Evolutionary conservation across 2,797 vertebrate genomes (phyloP), one percentile per base, ranked within the genome.

Genomic region (Centropyge bicolor): DNA sequence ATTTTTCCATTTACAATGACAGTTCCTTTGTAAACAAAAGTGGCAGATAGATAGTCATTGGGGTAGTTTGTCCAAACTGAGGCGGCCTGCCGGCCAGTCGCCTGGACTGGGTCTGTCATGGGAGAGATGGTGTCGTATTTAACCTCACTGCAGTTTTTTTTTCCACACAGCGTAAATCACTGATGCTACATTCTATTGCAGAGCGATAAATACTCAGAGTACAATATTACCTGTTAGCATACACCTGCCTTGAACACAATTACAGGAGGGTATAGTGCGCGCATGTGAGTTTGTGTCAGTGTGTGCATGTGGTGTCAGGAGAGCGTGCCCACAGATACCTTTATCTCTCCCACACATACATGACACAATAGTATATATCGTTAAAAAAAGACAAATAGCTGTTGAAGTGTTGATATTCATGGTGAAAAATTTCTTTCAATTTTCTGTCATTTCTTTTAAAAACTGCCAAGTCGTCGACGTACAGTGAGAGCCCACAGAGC

Each of bases 21-120:
- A 96, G 95, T 94, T 96, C 94, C 96, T 95, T 96, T 97, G 95
- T 96, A 96, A 96, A 96, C 96, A 96, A 96, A 96, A 95, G 95
- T 95, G 94, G 95, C 94, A 95, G 95, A 96, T 88, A 91, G 83
- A 91, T 92, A 91, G 89, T 94, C 93, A 91, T 90, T 87, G 90
- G 90, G 27, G 91, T 87, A 88, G 87, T 86, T 91, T 89, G 80
- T 92, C 89, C 86, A 67, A 86, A 87, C 80, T 41, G 69, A 75
- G 82, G 66, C 40, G 64, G 82, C 77, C 74, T 77, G 76, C 17
- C 6, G 67, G 80, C 78, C 78, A 27, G 60, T 82, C 55, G 69
- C 71, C 67, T 68, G 59, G 73, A 70, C 70, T 24, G 57, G 78
- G 81, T 86, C 78, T 49, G 80, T 91, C 61, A 41, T 54, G 82